Base-by-base conservation (phyloP, 2,113 vertebrate genomes). In the Actinemys pallida region DNA sequence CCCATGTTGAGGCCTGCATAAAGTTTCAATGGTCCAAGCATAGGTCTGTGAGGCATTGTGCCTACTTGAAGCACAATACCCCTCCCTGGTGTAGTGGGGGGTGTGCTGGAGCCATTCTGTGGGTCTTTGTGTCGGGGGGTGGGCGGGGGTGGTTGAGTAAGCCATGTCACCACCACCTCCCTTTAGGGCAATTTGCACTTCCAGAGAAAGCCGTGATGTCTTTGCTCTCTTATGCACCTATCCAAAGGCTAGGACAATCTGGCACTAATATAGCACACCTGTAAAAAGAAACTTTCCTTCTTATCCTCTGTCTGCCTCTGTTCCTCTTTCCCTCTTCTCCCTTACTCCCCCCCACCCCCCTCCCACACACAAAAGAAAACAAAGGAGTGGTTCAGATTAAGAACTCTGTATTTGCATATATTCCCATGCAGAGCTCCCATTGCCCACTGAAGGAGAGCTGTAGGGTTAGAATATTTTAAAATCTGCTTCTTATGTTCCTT, bases 91-190 rank as follows among this genome's bases (percentile, higher is more conserved):
- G 50, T 90, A 24, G 14, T 50, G 0, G 1, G 0, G 50, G 39
- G 24, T 4, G 10, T 42, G 22, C 62, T 84, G 75, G 86, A 31
- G 8, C 90, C 31, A 25, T 84, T 94, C 8, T 69, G 78, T 39
- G 87, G 59, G 42, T 78, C 81, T 90, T 62, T 59, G 45, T 29
- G 92, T 85, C 86, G 27, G 87, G n/a, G n/a, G 39, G 45, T 24
- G 57, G 27, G 12, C 4, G 29, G 27, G 12, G 25, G 25, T 11
- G 19, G n/a, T 27, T 24, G 81, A 84, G 24, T 16, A 65, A 19
- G 29, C 29, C 75, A 78, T 59, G 6, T 86, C n/a, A 79, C 17
- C 5, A 3, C 16, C 59, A 56, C 20, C 39, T 80, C 93, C 29
- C 2, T n/a, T 27, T n/a, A 82, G 20, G 49, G 35, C 80, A 42